phyloP scores from a whole-genome alignment of 2,113 vertebrate species.

The Spea bombifrons region DNA sequence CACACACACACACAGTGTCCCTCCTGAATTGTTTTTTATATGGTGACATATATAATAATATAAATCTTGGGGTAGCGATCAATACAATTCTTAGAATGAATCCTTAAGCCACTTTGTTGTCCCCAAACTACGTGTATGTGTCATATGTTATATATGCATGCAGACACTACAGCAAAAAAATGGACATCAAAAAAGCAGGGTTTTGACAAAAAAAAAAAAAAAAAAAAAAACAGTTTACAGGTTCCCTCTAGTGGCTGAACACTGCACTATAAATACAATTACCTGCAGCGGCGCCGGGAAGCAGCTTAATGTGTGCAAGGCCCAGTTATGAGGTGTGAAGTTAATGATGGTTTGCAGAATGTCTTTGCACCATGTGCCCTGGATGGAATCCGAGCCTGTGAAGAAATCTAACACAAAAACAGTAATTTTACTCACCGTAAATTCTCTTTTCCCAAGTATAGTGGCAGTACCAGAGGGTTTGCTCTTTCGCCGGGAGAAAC shows the following conservation, averaged over 20 bases:
- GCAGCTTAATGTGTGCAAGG: slow-evolving; percentile 93
- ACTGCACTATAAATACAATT: slow-evolving; percentile 43
- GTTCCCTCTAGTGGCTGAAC: neutral
- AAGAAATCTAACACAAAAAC: slow-evolving; percentile 86
- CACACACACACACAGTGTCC: too few species aligned
- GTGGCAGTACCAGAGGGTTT: too few species aligned
- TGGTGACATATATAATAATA: too few species aligned
- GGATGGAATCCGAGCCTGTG: slow-evolving; percentile 96
- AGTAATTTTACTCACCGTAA: too few species aligned
- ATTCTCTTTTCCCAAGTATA: too few species aligned
- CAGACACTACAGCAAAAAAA: neutral
- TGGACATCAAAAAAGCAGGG: too few species aligned
- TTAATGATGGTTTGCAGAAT: slow-evolving; percentile 98
- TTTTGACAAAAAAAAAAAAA: neutral
- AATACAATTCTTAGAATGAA: too few species aligned
- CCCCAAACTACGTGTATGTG: too few species aligned
- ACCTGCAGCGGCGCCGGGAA: slow-evolving; percentile 97
- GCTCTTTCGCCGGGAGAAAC: too few species aligned
- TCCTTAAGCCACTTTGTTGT: too few species aligned
- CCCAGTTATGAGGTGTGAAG: slow-evolving; percentile 98
- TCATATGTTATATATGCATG: neutral
- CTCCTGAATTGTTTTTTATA: too few species aligned
- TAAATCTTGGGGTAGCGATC: too few species aligned
- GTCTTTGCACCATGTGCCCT: slow-evolving; percentile 98
- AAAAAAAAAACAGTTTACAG: neutral